Evolutionary conservation across 1,140 invertebrate species (phyloP), one percentile per base, ranked within the genome.

Genomic region (Drosophila bocki): DNA sequence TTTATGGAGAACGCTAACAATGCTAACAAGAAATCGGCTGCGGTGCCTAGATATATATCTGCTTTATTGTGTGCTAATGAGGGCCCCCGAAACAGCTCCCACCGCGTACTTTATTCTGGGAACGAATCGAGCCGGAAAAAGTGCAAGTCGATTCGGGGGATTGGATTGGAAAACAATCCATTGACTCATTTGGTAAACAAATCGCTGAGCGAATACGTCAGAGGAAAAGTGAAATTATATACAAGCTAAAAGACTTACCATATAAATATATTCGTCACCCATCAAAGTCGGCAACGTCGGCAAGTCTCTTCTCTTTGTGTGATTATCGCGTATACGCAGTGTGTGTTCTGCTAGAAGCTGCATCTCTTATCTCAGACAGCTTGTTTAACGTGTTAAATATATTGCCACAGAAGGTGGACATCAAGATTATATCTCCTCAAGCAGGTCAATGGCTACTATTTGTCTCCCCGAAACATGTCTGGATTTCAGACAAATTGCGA

Each of bases 11-110:
- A 78, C 48, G 64, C 79, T 64, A 81, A 78, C 80, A 68, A 81
- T 81, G 82, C 74, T 68, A 74, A 78, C 61, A 72, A 56, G 54
- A 72, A 42, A 42, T 74, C 53, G 44, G 22, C 51, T 70, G 7
- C 45, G 22, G 11, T 41, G 51, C 44, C 69, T 71, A 70, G 69
- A 71, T 70, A 58, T 60, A 71, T 60, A 72, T 51, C 68, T 51
- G 33, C 69, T 80, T 81, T 78, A 88, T 88, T 88, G 84, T 88
- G 84, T 88, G 84, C 84, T 90, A 88, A 88, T 90, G 47, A 90
- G 77, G 64, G 35, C 53, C 53, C 63, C 42, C 13, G 74, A 78
- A 68, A 84, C 26, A 48, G 47, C 80, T 88, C 84, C 85, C 84
- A 88, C 58, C 71, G 41, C 44, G 48, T 39, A 42, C 15, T 56